phyloP scores from a whole-genome alignment of 2,113 vertebrate species.

The Scolopax mira region DNA sequence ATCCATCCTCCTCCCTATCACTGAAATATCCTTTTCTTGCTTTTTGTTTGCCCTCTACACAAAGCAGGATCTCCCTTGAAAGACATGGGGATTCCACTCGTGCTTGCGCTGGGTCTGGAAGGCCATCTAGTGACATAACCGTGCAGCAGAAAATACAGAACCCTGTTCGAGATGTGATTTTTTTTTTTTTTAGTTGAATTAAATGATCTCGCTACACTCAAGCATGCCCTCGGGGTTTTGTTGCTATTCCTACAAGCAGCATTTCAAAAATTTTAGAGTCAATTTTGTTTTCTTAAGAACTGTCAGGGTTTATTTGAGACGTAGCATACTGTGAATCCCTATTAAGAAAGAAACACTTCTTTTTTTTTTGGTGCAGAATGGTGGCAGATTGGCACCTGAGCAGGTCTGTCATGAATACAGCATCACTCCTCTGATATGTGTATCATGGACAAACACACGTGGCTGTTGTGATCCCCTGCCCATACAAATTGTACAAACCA shows the following conservation, averaged over 20 bases:
- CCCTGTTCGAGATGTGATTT: not conserved
- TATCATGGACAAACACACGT: fast-evolving
- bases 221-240: not conserved
- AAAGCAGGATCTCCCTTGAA: not conserved
- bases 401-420: not conserved
- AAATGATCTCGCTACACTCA: not conserved
- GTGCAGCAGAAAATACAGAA: not conserved
- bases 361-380: not conserved
- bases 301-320: not conserved
- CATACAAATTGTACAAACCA: not conserved
- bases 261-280: not conserved
- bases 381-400: not conserved
- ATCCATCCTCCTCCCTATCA: not conserved
- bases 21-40: not conserved
- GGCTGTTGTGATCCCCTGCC: not conserved
- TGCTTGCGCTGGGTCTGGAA: not conserved
- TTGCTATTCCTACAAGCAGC: not conserved
- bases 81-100: not conserved
- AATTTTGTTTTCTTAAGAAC: not conserved
- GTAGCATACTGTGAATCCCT: not conserved
- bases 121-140: constrained; percentile 64
- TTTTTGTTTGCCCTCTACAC: not conserved
- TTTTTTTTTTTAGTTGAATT: not conserved
- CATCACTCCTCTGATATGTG: not conserved
- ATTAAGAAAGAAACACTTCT: not conserved